phyloP scores from a whole-genome alignment of 1,140 invertebrate species.

The Vanessa tameamea region DNA sequence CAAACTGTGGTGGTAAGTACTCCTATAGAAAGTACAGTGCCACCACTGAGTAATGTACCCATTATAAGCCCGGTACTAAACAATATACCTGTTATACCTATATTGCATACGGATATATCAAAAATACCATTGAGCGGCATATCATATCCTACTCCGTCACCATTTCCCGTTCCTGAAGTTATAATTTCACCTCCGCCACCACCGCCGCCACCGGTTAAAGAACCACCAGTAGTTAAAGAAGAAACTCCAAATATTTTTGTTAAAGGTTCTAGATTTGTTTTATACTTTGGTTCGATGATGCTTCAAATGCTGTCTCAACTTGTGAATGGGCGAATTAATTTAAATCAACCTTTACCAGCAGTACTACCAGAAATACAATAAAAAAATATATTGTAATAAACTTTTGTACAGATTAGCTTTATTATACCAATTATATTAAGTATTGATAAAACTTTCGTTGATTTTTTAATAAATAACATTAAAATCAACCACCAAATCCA shows the following conservation, averaged over 20 bases:
- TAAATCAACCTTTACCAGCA: conserved; percentile 27
- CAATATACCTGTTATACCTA: conserved; percentile 19
- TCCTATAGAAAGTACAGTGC: conserved; percentile 30
- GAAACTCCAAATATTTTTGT: conserved; percentile 45
- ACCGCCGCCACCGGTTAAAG: conserved; percentile 18
- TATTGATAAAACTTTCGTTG: no score
- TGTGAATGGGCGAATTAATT: conserved; percentile 35
- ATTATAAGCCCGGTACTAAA: conserved; percentile 9
- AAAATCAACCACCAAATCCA: no score
- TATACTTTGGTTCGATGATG: conserved; percentile 53
- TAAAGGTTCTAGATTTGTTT: conserved; percentile 49
- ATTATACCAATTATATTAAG: not conserved
- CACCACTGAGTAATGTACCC: conserved; percentile 11
- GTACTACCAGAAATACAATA: conserved; percentile 16
- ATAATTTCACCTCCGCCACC: conserved; percentile 16
- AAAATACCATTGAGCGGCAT: conserved; percentile 26
- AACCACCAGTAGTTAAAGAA: conserved; percentile 32
- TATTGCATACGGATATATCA: conserved; percentile 32
- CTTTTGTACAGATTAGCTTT: not conserved
- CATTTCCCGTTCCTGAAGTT: conserved; percentile 17
- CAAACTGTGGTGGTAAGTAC: conserved; percentile 25
- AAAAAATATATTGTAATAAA: not conserved
- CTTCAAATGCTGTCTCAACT: conserved; percentile 47
- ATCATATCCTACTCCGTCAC: conserved; percentile 18
- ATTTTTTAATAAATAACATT: no score